Evolutionary conservation across 2,888 invertebrate genomes (phyloP).

Genomic region (Timandra comae): DNA sequence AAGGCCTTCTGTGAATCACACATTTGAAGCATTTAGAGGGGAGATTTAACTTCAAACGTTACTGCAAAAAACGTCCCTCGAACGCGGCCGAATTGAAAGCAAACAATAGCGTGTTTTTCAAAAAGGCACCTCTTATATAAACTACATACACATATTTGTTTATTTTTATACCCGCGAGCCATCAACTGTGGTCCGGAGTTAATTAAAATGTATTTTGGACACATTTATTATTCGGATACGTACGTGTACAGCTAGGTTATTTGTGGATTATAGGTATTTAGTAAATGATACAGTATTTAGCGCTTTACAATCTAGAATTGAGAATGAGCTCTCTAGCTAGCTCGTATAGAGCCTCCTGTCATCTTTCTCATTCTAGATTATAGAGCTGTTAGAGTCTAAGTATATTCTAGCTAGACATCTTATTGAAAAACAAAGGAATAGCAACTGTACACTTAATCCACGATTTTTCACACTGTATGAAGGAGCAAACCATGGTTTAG

Average conservation of each 20-base stretch:
- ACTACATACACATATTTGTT: slow-evolving; percentile 43
- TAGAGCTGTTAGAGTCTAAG: too few relatives aligned
- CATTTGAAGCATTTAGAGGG: slow-evolving; percentile 64
- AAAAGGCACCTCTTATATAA: slow-evolving; percentile 59
- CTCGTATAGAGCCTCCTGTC: too few relatives aligned
- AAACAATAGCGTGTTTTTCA: slow-evolving; percentile 64
- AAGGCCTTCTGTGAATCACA: slow-evolving; percentile 63
- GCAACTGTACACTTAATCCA: too few relatives aligned
- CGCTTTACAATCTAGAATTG: too few relatives aligned
- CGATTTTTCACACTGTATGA: too few relatives aligned
- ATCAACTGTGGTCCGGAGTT: slow-evolving; percentile 20
- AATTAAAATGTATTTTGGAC: slow-evolving; percentile 18
- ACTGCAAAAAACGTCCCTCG: slow-evolving; percentile 53
- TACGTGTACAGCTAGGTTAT: slow-evolving; percentile 30
- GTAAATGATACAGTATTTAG: too few relatives aligned
- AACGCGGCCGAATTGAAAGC: slow-evolving; percentile 57
- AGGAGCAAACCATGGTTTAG: too few relatives aligned
- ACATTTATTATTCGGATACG: slow-evolving; percentile 9
- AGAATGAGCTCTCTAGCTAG: too few relatives aligned
- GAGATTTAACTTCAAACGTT: slow-evolving; percentile 73
- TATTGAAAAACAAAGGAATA: too few relatives aligned
- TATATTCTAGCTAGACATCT: too few relatives aligned
- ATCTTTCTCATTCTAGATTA: too few relatives aligned
- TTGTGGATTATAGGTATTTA: too few relatives aligned
- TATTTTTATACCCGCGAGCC: slow-evolving; percentile 49